A percentile compares a stretch with the other conserved stretches of the same genome.
These are phyloP conservation scores for Apamea sordens DNA, from an alignment of 2,888 invertebrate genomes.

Conservation along the genomic window DNA sequence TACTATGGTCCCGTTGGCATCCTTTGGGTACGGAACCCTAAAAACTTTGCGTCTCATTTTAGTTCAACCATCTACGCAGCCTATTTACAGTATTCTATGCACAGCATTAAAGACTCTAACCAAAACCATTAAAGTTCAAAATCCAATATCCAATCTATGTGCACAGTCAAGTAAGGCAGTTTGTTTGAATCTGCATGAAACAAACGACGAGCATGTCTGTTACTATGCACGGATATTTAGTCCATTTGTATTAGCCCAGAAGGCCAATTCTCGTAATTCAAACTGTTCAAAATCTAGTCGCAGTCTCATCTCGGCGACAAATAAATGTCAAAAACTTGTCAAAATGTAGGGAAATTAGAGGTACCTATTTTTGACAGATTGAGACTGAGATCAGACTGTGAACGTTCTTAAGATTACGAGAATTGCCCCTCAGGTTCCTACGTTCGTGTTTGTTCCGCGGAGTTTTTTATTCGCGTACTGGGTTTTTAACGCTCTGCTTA, in stretches of 20 bases:
- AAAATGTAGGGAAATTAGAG: no score
- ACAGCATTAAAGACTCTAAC: neutral
- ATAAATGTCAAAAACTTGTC: no score
- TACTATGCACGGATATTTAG: slow-evolving; percentile 52
- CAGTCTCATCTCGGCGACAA: no score
- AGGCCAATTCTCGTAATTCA: no score
- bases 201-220: slow-evolving; percentile 51
- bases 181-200: slow-evolving; percentile 49
- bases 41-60: neutral
- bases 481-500: neutral
- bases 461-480: neutral
- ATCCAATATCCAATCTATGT: slow-evolving; percentile 11
- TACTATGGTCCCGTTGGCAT: neutral
- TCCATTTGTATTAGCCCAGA: slow-evolving; percentile 18
- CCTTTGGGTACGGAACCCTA: neutral
- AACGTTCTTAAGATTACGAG: no score
- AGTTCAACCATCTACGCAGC: neutral
- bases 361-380: no score
- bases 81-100: neutral
- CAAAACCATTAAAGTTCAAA: slow-evolving; percentile 9
- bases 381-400: no score
- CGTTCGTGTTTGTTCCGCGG: neutral
- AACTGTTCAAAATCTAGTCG: no score
- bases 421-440: neutral
- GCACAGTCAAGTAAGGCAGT: slow-evolving; percentile 16